Conservation (phyloP, 2,888 invertebrate species). For the Pyrochroa serraticornis region DNA sequence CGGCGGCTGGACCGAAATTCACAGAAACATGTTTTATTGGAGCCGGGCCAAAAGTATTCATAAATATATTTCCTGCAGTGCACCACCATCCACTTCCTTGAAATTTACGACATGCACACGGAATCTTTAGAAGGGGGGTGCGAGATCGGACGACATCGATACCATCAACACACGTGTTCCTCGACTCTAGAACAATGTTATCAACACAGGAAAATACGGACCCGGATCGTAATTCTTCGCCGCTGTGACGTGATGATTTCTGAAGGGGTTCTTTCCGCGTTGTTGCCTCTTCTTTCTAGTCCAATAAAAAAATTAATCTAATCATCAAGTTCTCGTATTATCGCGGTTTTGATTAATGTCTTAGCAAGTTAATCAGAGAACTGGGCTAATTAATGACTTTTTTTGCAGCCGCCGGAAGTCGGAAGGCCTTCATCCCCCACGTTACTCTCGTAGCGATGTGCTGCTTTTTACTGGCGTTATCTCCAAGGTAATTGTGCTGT, state of each 20-base stretch:
- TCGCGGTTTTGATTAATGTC: too few relatives aligned
- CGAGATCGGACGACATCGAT: slow-evolving; percentile 35
- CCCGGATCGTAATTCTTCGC: slow-evolving; percentile 44
- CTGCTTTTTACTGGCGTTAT: slow-evolving; percentile 44
- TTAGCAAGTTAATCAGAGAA: too few relatives aligned
- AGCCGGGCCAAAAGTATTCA: slow-evolving; percentile 54
- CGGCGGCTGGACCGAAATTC: slow-evolving; percentile 36
- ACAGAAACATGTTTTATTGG: slow-evolving; percentile 54
- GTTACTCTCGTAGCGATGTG: slow-evolving; percentile 47
- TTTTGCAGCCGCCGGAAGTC: slow-evolving; percentile 54
- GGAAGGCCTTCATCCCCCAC: slow-evolving; percentile 46
- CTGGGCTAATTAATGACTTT: slow-evolving; percentile 25
- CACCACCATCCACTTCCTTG: slow-evolving; percentile 51
- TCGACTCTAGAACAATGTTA: slow-evolving; percentile 44
- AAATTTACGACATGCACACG: slow-evolving; percentile 52
- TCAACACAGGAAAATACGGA: slow-evolving; percentile 47
- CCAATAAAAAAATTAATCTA: too few relatives aligned
- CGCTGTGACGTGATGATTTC: slow-evolving; percentile 33
- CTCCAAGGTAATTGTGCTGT: slow-evolving; percentile 51
- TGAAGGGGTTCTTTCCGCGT: too few relatives aligned
- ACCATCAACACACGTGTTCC: slow-evolving; percentile 46
- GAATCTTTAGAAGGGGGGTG: slow-evolving; percentile 16
- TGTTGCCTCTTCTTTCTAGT: too few relatives aligned
- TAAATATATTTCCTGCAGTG: slow-evolving; percentile 58
- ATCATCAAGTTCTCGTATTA: too few relatives aligned